These are phyloP conservation scores for Tachina lurida DNA, from an alignment of 2,888 invertebrate species.

Conservation along the genomic window DNA sequence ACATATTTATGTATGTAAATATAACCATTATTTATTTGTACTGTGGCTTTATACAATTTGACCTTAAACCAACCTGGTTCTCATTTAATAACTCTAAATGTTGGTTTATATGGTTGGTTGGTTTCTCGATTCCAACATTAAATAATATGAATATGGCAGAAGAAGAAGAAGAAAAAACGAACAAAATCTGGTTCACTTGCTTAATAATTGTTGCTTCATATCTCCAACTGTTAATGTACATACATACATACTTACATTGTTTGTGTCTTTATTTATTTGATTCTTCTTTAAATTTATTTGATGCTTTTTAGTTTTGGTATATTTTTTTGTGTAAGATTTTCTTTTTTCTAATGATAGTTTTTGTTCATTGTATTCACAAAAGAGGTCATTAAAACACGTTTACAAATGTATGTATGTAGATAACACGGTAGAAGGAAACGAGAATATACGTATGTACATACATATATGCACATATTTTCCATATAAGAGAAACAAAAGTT, in stretches of 20 bases:
- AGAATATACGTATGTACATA: not conserved
- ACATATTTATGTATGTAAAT: not conserved
- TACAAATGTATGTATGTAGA: not conserved
- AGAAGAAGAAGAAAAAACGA: not conserved
- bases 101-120: constrained; percentile 40
- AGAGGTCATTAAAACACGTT: constrained; percentile 67
- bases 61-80: constrained; percentile 67
- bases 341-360: constrained; percentile 14
- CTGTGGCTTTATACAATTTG: constrained; percentile 40
- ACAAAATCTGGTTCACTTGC: constrained; percentile 58
- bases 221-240: constrained; percentile 26
- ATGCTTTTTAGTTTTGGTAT: constrained; percentile 26
- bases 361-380: constrained; percentile 33
- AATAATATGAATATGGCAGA: constrained; percentile 7
- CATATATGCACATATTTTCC: not conserved
- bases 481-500: not conserved
- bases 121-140: constrained; percentile 18
- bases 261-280: constrained; percentile 35
- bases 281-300: constrained; percentile 48
- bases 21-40: constrained; percentile 11
- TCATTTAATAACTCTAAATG: constrained; percentile 44
- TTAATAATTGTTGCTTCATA: constrained; percentile 54
- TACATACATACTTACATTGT: not conserved
- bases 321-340: constrained; percentile 18
- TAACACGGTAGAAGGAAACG: constrained; percentile 30